Percentiles rank a stretch among this genome's conserved stretches.
Evolutionary conservation across 2,113 vertebrate genomes (phyloP).

Genomic region (Tapirus terrestris): DNA sequence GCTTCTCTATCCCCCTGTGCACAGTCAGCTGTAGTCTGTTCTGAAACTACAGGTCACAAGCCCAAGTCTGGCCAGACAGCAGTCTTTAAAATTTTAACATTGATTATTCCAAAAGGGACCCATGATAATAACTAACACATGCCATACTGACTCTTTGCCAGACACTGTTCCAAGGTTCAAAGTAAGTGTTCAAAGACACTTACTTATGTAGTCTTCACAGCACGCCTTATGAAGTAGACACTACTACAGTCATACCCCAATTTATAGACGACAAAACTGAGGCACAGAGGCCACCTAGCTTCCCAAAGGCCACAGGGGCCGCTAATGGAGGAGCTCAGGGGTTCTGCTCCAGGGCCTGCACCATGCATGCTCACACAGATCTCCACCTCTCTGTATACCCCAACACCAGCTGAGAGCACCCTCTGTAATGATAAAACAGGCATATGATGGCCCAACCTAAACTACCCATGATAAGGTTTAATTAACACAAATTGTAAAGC

Average conservation of each 20-base stretch:
- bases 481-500: slow-evolving; percentile 58
- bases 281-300: background rate
- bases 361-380: background rate
- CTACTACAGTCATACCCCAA: background rate
- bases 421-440: background rate
- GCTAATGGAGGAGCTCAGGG: background rate
- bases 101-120: background rate
- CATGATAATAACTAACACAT: background rate
- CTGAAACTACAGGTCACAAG: slow-evolving; percentile 11
- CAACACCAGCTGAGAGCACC: background rate
- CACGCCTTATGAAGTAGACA: background rate
- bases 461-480: background rate
- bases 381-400: background rate
- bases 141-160: background rate
- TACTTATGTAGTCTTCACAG: background rate
- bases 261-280: background rate
- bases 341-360: background rate
- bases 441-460: background rate
- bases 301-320: background rate
- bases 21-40: slow-evolving; percentile 14
- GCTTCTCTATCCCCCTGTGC: background rate
- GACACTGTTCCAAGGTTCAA: slow-evolving; percentile 14
- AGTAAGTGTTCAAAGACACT: slow-evolving; percentile 21
- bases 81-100: slow-evolving; percentile 35
- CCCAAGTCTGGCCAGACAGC: slow-evolving; percentile 21